Percentiles rank a stretch among this genome's conserved stretches.
Evolutionary conservation across 2,113 vertebrate genomes (phyloP).

Genomic region (Acanthochromis polyacanthus): DNA sequence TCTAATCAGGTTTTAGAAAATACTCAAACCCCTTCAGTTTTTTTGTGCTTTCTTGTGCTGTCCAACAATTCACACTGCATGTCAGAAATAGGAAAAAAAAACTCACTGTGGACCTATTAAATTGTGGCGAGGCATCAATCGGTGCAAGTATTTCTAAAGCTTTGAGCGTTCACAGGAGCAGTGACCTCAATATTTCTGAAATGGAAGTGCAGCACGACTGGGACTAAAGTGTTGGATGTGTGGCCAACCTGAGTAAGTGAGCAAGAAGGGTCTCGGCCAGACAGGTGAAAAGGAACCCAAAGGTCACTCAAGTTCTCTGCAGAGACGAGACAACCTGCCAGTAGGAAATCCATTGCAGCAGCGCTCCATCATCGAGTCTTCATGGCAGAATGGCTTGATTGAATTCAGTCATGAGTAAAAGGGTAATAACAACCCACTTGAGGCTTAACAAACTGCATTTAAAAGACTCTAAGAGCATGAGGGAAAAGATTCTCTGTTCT

Average conservation of each 20-base stretch:
- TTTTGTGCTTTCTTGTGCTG: neutral
- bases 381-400: neutral
- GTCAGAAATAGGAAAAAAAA: neutral
- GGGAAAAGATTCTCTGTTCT: neutral
- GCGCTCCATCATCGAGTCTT: neutral
- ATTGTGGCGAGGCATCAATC: neutral
- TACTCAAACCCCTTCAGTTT: neutral
- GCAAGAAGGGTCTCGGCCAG: no score
- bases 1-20: slow-evolving; percentile 9
- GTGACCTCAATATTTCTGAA: no score
- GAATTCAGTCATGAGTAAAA: neutral
- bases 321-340: no score
- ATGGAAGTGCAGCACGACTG: no score
- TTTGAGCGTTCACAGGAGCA: slow-evolving; percentile 4
- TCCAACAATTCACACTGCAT: neutral
- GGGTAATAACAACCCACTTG: neutral
- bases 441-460: neutral
- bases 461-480: no score
- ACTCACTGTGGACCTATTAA: neutral
- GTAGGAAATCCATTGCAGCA: no score
- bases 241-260: no score
- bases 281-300: no score
- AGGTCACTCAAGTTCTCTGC: no score
- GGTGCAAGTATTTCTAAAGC: neutral
- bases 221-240: no score